Evolutionary conservation across 2,113 vertebrate species (phyloP).

Genomic region (Nannospalax galili): DNA sequence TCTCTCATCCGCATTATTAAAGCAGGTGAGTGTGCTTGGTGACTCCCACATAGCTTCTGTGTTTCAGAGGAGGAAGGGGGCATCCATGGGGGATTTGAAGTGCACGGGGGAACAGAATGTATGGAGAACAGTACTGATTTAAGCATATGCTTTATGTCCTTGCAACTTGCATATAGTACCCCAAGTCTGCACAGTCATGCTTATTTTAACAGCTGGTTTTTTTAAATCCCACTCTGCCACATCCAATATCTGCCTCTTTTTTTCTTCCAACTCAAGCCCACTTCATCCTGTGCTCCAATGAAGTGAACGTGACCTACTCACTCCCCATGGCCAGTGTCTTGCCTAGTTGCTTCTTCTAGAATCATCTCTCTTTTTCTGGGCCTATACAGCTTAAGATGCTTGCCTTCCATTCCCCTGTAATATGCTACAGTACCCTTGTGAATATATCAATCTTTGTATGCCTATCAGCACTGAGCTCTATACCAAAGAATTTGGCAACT

Average conservation of each 20-base stretch:
- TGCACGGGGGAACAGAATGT: accelerated
- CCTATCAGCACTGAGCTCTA: background rate
- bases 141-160: background rate
- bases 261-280: background rate
- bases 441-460: background rate
- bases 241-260: background rate
- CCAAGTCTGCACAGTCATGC: background rate
- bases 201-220: background rate
- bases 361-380: background rate
- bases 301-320: accelerated
- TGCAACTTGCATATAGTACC: background rate
- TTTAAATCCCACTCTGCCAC: background rate
- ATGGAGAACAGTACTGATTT: background rate
- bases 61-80: background rate
- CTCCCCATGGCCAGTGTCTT: background rate
- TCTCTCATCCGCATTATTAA: slow-evolving; percentile 12
- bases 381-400: slow-evolving; percentile 26
- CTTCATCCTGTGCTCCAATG: background rate
- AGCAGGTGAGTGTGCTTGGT: slow-evolving; percentile 18
- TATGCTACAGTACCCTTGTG: background rate
- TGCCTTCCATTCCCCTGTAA: background rate
- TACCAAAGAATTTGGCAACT: background rate
- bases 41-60: background rate
- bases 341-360: background rate
- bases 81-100: background rate